phyloP scores from a whole-genome alignment of 2,888 invertebrate genomes.

The Chromoteleia sp. region DNA sequence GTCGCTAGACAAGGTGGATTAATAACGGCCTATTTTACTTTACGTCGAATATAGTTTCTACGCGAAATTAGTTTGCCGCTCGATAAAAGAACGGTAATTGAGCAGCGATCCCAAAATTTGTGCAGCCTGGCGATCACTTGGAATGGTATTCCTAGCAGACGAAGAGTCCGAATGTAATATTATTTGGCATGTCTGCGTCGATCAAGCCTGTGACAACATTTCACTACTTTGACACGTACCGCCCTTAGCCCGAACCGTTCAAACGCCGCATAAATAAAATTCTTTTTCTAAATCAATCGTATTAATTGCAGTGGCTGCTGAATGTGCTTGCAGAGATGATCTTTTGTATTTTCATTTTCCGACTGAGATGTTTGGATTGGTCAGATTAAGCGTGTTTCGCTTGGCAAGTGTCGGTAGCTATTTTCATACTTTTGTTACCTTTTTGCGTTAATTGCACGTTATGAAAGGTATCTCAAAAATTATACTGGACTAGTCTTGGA shows the following conservation, averaged over 20 bases:
- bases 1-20: constrained; percentile 3
- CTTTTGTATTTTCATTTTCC: background rate
- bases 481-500: no score
- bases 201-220: constrained; percentile 71
- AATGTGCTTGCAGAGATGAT: constrained; percentile 26
- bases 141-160: constrained; percentile 66
- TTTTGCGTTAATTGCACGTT: no score
- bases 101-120: constrained; percentile 41
- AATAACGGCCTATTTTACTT: constrained; percentile 18
- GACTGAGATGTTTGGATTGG: background rate
- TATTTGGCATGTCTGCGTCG: constrained; percentile 68
- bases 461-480: no score
- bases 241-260: constrained; percentile 60
- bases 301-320: background rate
- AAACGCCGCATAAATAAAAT: constrained; percentile 48
- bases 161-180: constrained; percentile 59
- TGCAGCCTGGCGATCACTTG: constrained; percentile 59
- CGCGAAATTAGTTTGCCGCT: background rate
- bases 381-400: no score
- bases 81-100: constrained; percentile 18
- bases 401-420: no score
- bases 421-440: no score
- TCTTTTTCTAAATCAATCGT: constrained; percentile 13
- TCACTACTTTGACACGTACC: constrained; percentile 62
- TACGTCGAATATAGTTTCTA: background rate